Conservation (phyloP, 2,113 vertebrate species). For the Furnarius figulus region DNA sequence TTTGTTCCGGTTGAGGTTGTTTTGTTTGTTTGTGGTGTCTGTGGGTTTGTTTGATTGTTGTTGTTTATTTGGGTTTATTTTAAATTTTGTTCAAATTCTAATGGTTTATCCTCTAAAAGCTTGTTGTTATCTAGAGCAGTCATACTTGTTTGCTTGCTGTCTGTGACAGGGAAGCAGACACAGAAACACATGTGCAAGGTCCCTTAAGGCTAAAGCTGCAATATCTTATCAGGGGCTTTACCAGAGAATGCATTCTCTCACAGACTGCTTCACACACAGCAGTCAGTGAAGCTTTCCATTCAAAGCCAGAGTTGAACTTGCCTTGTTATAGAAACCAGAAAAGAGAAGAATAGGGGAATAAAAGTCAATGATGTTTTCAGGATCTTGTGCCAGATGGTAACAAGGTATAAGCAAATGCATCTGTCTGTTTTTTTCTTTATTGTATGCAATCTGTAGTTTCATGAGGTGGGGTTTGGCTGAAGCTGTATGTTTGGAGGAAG, state of each 20-base stretch:
- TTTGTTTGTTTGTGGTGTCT: background rate
- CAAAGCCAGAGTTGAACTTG: background rate
- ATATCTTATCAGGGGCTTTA: background rate
- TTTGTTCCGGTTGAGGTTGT: background rate
- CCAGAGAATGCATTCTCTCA: background rate
- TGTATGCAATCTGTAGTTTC: background rate
- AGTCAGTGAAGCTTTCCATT: background rate
- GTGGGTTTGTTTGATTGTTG: background rate
- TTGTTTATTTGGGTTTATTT: background rate
- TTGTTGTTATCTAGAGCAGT: background rate
- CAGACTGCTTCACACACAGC: background rate
- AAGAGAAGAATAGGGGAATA: background rate
- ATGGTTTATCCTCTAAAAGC: background rate
- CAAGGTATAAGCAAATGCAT: background rate
- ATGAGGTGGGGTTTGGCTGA: background rate
- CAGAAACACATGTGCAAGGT: background rate
- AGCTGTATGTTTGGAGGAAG: background rate
- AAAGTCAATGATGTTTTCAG: background rate
- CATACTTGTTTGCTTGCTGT: background rate
- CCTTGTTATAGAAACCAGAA: background rate
- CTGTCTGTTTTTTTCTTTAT: background rate
- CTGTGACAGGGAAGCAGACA: background rate
- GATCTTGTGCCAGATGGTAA: background rate
- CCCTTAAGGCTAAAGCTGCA: background rate
- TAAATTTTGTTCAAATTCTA: background rate